Evolutionary conservation across 2,888 invertebrate species (phyloP).

Genomic region (Protonemura montana): DNA sequence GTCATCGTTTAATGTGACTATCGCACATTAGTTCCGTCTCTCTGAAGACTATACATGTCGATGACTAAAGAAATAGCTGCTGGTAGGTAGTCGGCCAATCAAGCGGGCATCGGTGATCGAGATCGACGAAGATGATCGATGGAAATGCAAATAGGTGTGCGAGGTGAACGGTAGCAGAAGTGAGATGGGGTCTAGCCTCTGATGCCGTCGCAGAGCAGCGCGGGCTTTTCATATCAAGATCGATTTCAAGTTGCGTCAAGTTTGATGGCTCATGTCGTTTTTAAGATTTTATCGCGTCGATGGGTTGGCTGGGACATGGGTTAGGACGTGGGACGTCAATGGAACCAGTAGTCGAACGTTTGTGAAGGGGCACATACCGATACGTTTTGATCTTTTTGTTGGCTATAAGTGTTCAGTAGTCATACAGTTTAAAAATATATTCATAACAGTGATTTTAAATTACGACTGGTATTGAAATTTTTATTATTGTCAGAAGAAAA

Average conservation of each 20-base stretch:
- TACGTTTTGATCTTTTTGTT: background rate
- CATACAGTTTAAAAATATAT: too few species aligned
- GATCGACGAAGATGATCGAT: constrained; percentile 7
- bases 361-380: background rate
- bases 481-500: too few species aligned
- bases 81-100: background rate
- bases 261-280: background rate
- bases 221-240: background rate
- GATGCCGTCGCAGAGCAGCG: background rate
- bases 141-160: constrained; percentile 4
- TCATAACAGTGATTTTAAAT: too few species aligned
- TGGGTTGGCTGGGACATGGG: background rate
- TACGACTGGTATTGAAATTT: too few species aligned
- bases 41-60: background rate
- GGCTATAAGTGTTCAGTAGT: background rate
- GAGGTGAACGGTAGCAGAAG: background rate
- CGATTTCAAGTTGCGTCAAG: background rate
- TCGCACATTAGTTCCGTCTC: too few species aligned
- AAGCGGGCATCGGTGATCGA: background rate
- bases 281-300: background rate
- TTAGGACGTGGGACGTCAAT: background rate
- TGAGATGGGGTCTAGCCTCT: background rate
- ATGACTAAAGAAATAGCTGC: background rate
- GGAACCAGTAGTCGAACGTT: background rate
- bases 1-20: too few species aligned